Evolutionary conservation across 2,888 invertebrate genomes (phyloP).

Genomic region (Xestia c-nigrum): DNA sequence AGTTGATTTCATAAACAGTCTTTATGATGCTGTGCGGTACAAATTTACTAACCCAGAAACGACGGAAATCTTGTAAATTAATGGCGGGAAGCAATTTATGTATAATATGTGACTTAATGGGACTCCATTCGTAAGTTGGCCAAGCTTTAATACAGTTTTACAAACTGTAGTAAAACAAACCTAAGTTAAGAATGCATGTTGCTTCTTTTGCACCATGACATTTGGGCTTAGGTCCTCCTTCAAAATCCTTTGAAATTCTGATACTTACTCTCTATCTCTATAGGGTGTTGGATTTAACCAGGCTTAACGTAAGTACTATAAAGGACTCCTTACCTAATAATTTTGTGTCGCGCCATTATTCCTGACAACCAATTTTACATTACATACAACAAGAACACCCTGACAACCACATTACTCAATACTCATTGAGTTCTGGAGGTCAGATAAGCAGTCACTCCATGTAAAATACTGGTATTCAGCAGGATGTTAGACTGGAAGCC

Average conservation of each 20-base stretch:
- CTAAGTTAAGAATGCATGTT: not conserved
- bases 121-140: not conserved
- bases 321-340: no score
- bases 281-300: no score
- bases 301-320: no score
- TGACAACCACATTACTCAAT: no score
- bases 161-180: not conserved
- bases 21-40: constrained; percentile 2
- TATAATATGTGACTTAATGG: not conserved
- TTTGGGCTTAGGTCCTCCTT: not conserved
- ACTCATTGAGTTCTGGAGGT: no score
- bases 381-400: no score
- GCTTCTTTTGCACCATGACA: not conserved
- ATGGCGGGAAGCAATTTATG: constrained; percentile 1
- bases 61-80: not conserved
- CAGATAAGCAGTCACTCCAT: no score
- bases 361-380: no score
- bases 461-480: no score
- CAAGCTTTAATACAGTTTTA: not conserved
- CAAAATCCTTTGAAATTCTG: not conserved
- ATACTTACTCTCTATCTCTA: no score
- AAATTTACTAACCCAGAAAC: constrained; percentile 13
- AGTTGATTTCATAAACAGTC: not conserved
- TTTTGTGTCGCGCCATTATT: no score
- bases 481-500: no score